These are phyloP conservation scores for Apodemus agrarius DNA, from an alignment of 2,797 vertebrate species.

Conservation along the genomic window DNA sequence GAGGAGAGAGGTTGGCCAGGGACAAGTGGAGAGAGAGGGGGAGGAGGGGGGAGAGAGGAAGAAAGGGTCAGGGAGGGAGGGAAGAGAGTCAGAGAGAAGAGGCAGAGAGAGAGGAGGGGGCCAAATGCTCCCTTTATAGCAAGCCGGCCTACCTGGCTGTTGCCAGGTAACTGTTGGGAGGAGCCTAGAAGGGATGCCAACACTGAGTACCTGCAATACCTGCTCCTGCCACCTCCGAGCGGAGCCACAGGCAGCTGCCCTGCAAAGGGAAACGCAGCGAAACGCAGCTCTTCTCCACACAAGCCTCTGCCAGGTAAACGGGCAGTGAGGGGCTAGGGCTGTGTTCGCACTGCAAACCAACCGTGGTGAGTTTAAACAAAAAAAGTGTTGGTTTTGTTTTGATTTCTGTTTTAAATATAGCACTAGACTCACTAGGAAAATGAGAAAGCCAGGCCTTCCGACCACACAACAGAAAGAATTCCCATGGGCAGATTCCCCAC, in stretches of 20 bases:
- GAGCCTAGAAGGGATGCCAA: not conserved
- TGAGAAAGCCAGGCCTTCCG: not conserved
- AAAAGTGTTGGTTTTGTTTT: not conserved
- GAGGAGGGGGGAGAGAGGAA: no score
- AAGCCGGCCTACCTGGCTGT: not conserved
- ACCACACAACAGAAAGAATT: not conserved
- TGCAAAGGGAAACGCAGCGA: not conserved
- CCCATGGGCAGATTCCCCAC: not conserved
- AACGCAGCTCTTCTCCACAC: not conserved
- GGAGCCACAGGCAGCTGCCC: not conserved
- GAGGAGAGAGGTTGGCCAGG: not conserved
- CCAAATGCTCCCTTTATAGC: not conserved
- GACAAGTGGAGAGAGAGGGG: not conserved
- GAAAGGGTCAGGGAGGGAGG: not conserved
- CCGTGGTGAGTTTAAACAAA: not conserved
- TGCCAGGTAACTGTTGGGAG: not conserved
- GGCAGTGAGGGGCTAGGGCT: not conserved
- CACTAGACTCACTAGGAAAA: constrained; percentile 14
- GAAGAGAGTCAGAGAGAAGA: not conserved
- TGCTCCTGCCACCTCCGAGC: not conserved
- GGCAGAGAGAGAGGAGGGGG: not conserved
- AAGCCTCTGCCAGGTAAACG: not conserved
- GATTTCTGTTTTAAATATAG: not conserved
- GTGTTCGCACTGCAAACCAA: constrained; percentile 38
- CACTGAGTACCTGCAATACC: not conserved